Base-by-base conservation (phyloP, 2,113 vertebrate species). In the Urocynchramus pylzowi region DNA sequence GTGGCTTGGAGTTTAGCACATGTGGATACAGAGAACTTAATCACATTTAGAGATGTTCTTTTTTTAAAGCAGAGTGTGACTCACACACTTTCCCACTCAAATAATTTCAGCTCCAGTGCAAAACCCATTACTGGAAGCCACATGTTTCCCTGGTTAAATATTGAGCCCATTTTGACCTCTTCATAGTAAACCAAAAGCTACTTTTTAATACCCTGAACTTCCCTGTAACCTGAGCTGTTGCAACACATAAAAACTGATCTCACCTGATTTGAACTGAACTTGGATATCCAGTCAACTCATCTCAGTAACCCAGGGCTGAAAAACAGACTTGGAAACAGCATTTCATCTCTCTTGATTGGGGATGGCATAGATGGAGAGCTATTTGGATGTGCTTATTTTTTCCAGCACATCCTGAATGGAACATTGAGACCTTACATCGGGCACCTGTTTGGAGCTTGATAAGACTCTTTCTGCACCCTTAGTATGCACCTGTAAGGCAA, bases 121-220 rank as follows among this genome's bases (percentile, higher is more conserved):
- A 84, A 93, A 61, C 19, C 27, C 22, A 63, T 77, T 84, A 56
- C 24, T 37, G 80, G 71, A 84, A 90, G 71, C 31, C 61, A 75
- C 47, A 56, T 61, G 24, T 44, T 90, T 45, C 31, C n/a, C 70
- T 85, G 30, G 88, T 95, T 97, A 93, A 95, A 93, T 60, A 90
- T 50, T 77, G 70, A 93, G 57, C 79, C 42, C 16, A 16, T 61
- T 73, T 75, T 92, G 75, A 92, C 45, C 22, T 73, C 71, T 76
- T 73, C 1, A 10, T 33, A 53, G 82, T 52, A 93, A 93, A 73
- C 42, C 30, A 68, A 73, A 87, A 90, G 52, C 44, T 89, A 17
- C 35, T 37, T 91, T 87, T 85, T 75, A 76, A 37, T 69, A 42
- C 37, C 14, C 30, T 18, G 2, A 35, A 57, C 63, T 67, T 92